phyloP scores from a whole-genome alignment of 2,113 vertebrate genomes.

The Microcebus tavaratra region DNA sequence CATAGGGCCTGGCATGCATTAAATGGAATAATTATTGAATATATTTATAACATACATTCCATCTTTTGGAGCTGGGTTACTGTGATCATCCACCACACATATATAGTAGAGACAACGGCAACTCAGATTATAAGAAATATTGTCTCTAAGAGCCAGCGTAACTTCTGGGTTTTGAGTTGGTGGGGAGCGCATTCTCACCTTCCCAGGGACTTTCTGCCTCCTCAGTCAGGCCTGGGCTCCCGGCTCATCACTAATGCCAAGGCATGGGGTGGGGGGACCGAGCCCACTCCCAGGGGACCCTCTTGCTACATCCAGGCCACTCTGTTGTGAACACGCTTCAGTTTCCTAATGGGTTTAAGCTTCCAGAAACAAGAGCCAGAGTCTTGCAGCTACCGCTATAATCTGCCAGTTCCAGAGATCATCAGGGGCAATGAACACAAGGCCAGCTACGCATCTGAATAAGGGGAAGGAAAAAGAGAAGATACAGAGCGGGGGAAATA shows the following conservation, averaged over 20 bases:
- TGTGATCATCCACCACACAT: no score
- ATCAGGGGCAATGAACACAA: not conserved
- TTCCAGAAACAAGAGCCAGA: not conserved
- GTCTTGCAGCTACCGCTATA: no score
- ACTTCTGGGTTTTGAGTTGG: not conserved
- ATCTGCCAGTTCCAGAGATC: not conserved
- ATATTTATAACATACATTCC: not conserved
- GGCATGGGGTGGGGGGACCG: fast-evolving
- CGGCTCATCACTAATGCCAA: not conserved
- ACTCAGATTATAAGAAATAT: not conserved
- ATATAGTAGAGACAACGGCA: no score
- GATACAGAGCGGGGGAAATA: no score
- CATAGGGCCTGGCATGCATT: not conserved
- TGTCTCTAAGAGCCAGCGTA: not conserved
- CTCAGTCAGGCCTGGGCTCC: not conserved
- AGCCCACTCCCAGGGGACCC: not conserved
- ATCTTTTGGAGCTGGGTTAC: not conserved
- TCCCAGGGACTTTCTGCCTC: not conserved
- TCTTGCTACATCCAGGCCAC: not conserved
- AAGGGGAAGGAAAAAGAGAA: not conserved
- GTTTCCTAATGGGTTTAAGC: not conserved
- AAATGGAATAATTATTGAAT: not conserved
- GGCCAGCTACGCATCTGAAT: not conserved
- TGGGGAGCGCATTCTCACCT: not conserved
- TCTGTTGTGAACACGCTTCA: not conserved